Evolutionary conservation across 2,113 vertebrate genomes (phyloP).

Genomic region (Tenebrosternarchus preto): DNA sequence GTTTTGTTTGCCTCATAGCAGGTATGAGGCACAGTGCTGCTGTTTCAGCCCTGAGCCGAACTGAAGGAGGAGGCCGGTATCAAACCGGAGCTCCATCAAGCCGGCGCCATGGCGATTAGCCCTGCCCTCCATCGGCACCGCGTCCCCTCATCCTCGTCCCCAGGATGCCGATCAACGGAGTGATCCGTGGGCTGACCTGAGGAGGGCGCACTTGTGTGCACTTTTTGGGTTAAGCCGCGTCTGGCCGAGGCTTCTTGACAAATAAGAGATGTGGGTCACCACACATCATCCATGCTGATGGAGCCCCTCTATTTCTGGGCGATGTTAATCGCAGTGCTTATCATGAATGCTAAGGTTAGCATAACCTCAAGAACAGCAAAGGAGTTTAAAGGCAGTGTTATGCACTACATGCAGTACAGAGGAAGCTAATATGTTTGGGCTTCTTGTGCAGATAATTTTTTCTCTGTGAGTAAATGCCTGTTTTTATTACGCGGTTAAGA

Average conservation of each 20-base stretch:
- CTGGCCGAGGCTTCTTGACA: not conserved
- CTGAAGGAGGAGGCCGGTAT: slow-evolving; percentile 18
- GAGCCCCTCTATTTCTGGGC: not conserved
- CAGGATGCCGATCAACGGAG: too few relatives aligned
- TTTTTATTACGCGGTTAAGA: not conserved
- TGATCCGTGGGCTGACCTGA: too few relatives aligned
- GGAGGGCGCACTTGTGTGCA: not conserved
- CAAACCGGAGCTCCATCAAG: not conserved
- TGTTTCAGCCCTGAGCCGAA: slow-evolving; percentile 6
- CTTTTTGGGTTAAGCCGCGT: not conserved
- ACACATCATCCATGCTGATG: not conserved
- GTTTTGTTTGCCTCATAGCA: slow-evolving; percentile 31
- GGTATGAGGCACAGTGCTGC: slow-evolving; percentile 2
- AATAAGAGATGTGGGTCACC: not conserved
- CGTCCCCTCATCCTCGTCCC: slow-evolving; percentile 1
- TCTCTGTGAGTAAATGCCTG: not conserved
- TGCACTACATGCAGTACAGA: not conserved
- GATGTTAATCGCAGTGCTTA: not conserved
- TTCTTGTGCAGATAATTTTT: not conserved
- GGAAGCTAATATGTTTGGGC: too few relatives aligned
- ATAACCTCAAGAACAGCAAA: not conserved
- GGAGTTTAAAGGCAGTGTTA: not conserved
- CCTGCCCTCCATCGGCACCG: not conserved
- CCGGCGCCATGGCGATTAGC: not conserved
- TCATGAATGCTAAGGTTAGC: slow-evolving; percentile 6